These are phyloP conservation scores for Lissocephala sabroskyi DNA, from an alignment of 2,888 invertebrate genomes.

Conservation along the genomic window DNA sequence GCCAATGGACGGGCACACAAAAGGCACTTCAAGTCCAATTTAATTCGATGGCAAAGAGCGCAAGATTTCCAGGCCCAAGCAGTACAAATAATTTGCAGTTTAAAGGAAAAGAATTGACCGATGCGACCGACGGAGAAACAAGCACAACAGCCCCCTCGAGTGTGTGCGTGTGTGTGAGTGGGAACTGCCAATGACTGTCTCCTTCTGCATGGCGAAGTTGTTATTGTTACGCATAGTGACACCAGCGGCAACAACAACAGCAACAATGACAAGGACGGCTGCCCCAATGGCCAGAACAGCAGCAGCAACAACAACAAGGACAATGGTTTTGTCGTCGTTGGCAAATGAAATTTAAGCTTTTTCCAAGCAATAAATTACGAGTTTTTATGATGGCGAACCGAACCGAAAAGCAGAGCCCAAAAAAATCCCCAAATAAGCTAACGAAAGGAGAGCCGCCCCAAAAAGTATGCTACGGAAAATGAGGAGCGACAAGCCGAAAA, in stretches of 20 bases:
- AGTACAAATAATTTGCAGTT: slow-evolving; percentile 50
- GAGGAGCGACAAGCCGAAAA: too few relatives aligned
- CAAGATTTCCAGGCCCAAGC: slow-evolving; percentile 2
- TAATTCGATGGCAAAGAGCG: slow-evolving; percentile 15
- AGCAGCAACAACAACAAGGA: slow-evolving; percentile 28
- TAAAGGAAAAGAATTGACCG: slow-evolving; percentile 18
- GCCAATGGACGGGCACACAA: slow-evolving; percentile 22
- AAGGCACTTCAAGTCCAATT: slow-evolving; percentile 42
- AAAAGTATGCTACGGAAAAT: too few relatives aligned
- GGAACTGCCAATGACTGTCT: slow-evolving; percentile 14
- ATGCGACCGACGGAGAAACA: slow-evolving; percentile 18
- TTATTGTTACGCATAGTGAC: slow-evolving; percentile 38
- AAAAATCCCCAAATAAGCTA: background rate
- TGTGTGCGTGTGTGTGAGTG: slow-evolving; percentile 11
- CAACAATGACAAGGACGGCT: slow-evolving; percentile 29
- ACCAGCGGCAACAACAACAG: slow-evolving; percentile 25
- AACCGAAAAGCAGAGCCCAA: slow-evolving; percentile 27
- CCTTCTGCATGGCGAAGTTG: slow-evolving; percentile 22
- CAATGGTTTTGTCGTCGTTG: slow-evolving; percentile 29
- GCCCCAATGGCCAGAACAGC: too few relatives aligned
- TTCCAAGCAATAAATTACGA: slow-evolving; percentile 66
- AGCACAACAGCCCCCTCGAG: slow-evolving; percentile 17
- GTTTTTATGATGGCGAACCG: slow-evolving; percentile 47
- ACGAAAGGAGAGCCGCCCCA: too few relatives aligned
- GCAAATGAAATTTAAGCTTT: slow-evolving; percentile 68